A percentile compares a stretch with the other conserved stretches of the same genome.
These are phyloP conservation scores for Rhabdornis inornatus DNA, from an alignment of 2,113 vertebrate species.

Conservation along the genomic window DNA sequence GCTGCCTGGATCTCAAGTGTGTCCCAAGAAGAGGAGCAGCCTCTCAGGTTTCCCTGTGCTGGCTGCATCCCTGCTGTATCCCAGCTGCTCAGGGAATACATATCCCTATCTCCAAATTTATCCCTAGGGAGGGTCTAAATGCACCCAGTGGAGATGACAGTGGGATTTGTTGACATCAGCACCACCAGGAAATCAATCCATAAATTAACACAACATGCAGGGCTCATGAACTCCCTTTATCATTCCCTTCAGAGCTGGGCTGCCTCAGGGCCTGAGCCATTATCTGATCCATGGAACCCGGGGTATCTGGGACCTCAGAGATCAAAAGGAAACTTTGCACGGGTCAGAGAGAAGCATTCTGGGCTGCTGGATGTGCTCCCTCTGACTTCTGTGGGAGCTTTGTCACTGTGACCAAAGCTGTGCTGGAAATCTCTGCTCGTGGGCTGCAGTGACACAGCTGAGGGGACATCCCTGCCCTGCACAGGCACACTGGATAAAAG, in stretches of 20 bases:
- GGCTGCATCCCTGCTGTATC: not conserved
- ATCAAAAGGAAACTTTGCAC: not conserved
- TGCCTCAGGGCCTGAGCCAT: not conserved
- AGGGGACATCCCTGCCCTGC: not conserved
- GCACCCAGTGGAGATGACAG: not conserved
- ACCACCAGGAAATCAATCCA: not conserved
- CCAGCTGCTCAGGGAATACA: not conserved
- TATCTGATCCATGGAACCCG: not conserved
- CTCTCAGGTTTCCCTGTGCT: not conserved
- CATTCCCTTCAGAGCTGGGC: not conserved
- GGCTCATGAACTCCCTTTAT: not conserved
- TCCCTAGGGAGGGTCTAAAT: not conserved
- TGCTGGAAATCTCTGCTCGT: not conserved
- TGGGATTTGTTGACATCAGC: not conserved
- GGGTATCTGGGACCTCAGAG: not conserved
- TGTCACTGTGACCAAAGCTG: not conserved
- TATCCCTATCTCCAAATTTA: not conserved
- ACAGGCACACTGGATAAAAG: not conserved
- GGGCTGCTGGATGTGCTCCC: not conserved
- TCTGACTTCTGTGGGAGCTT: not conserved
- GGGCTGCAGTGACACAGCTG: not conserved
- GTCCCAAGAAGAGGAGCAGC: not conserved
- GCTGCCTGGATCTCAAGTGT: not conserved
- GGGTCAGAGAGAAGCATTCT: not conserved
- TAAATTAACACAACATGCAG: not conserved